Percentiles rank a stretch among this genome's conserved stretches.
phyloP scores from a whole-genome alignment of 1,140 invertebrate species.

The Drosophila sproati region DNA sequence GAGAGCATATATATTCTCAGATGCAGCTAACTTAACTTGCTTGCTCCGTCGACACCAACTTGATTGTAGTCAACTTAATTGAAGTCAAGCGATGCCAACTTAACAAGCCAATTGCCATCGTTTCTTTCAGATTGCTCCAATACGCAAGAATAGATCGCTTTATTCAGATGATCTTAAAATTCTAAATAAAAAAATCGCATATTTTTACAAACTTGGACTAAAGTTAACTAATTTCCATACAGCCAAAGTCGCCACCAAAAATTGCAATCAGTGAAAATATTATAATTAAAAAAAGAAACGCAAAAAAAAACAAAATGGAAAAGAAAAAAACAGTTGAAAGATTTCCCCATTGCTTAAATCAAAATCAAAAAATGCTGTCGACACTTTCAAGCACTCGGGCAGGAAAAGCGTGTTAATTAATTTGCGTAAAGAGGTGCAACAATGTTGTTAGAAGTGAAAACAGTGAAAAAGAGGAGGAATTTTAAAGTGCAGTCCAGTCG shows the following conservation, averaged over 20 bases:
- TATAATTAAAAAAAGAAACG: background rate
- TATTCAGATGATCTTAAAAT: no score
- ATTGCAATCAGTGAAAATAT: slow-evolving; percentile 12
- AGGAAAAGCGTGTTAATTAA: slow-evolving; percentile 69
- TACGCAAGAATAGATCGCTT: no score
- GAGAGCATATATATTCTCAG: no score
- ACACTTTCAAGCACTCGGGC: background rate
- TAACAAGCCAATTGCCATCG: no score
- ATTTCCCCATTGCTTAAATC: slow-evolving; percentile 24
- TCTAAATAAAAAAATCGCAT: background rate
- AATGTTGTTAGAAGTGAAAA: background rate
- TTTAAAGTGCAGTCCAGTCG: background rate
- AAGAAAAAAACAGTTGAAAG: slow-evolving; percentile 10
- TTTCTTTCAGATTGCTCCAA: no score
- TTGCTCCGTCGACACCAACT: no score
- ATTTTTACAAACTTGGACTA: background rate
- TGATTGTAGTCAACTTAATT: no score
- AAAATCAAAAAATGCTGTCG: slow-evolving; percentile 16
- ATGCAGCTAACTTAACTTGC: no score
- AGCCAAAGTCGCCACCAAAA: background rate
- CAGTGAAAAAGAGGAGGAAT: background rate
- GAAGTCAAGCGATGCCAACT: no score
- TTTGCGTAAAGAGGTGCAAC: slow-evolving; percentile 38
- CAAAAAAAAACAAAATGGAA: background rate
- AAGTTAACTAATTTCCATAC: background rate